Base-by-base conservation (phyloP, 2,797 vertebrate genomes). In the Labeo calbasu region DNA sequence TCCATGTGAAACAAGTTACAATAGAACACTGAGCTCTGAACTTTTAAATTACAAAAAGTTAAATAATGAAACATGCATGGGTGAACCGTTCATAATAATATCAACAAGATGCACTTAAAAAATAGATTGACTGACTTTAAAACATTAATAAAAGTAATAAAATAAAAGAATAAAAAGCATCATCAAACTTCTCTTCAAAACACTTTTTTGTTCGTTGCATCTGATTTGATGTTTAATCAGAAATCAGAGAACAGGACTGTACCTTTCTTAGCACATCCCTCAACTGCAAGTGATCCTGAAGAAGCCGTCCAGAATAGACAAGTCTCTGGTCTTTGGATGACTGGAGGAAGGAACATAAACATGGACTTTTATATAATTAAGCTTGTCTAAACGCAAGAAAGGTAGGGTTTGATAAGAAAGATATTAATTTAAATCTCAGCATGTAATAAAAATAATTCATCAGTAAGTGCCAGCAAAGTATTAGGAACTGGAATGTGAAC, bases 261-360 rank as follows among this genome's bases (percentile, higher is more conserved):
- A 99, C 98, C 97, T 97, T 96, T 94, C 96, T 96, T 84, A 99
- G 96, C 92, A 98, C 94, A 88, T 99, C 97, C 93, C 96, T 95
- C 91, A 99, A 95, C 91, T 97, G 96, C 86, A 99, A 95, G 90
- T 98, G 96, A 93, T 99, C 98, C 81, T 96, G 96, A 88, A 99
- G 96, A 90, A 99, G 96, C 90, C 94, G 95, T 87, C 98, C 98
- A 57, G 96, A 98, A 93, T 99, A 99, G 90, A 99, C 96, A 94
- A 99, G 94, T 82, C 96, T 95, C 93, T 99, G 98, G 93, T 99
- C 97, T 95, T 96, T 96, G 84, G 95, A 96, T 84, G 93, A 93
- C 98, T 99, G 88, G 84, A 89, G 95, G 86, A 94, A 57, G 86
- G 79, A 88, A 25, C 5, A 82, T 50, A 21, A 53, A 36, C 25